A percentile compares a stretch with the other conserved stretches of the same genome.
Evolutionary conservation across 2,797 vertebrate genomes (phyloP).

Genomic region (Aratinga solstitialis): DNA sequence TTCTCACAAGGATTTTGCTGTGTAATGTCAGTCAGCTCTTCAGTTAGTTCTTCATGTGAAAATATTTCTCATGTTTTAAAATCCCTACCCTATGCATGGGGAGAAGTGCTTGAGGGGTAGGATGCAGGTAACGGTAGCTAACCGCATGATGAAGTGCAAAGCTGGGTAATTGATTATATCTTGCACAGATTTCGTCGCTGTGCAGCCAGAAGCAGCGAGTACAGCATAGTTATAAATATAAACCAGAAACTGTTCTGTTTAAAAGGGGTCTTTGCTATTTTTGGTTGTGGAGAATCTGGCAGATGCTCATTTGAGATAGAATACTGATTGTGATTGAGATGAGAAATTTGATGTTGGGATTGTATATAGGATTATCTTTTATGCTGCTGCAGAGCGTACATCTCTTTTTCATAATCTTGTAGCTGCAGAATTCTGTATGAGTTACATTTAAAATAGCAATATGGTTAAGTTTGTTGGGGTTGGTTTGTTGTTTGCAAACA

Average conservation of each 20-base stretch:
- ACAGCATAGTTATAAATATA: slow-evolving; percentile 59
- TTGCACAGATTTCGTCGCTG: slow-evolving; percentile 30
- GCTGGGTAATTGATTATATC: slow-evolving; percentile 60
- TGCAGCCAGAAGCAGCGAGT: slow-evolving; percentile 35
- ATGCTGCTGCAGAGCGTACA: slow-evolving; percentile 42
- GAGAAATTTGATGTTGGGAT: slow-evolving; percentile 57
- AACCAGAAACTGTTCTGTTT: slow-evolving; percentile 55
- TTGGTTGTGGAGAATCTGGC: slow-evolving; percentile 64
- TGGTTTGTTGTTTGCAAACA: slow-evolving; percentile 51
- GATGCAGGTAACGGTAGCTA: slow-evolving; percentile 41
- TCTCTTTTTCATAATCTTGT: slow-evolving; percentile 37
- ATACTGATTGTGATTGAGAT: slow-evolving; percentile 33
- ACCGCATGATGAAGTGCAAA: slow-evolving; percentile 62
- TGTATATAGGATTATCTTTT: slow-evolving; percentile 52
- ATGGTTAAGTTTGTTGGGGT: neutral
- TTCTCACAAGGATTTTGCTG: slow-evolving; percentile 76
- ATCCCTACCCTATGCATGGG: slow-evolving; percentile 10
- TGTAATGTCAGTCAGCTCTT: slow-evolving; percentile 77
- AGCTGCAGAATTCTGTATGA: slow-evolving; percentile 36
- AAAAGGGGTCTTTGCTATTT: slow-evolving; percentile 70
- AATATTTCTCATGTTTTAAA: slow-evolving; percentile 8
- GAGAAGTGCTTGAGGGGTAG: slow-evolving; percentile 44
- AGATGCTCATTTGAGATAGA: slow-evolving; percentile 65
- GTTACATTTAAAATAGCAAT: slow-evolving; percentile 16
- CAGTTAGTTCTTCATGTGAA: slow-evolving; percentile 42